phyloP scores from a whole-genome alignment of 2,888 invertebrate species.

The Epinotia ramella region DNA sequence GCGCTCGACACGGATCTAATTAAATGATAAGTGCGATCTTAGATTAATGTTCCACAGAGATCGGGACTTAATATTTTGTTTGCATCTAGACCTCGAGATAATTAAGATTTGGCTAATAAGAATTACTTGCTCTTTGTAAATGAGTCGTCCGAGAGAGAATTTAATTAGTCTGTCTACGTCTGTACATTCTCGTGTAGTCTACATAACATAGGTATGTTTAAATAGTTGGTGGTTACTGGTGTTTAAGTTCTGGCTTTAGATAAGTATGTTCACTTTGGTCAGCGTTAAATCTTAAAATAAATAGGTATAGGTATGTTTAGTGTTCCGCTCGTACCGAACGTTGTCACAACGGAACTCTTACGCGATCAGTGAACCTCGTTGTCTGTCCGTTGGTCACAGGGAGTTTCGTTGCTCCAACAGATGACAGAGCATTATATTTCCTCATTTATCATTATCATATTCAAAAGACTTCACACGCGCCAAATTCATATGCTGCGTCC shows the following conservation, averaged over 20 bases:
- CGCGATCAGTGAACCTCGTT: no score
- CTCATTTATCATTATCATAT: no score
- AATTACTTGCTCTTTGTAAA: conserved; percentile 41
- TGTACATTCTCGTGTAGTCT: conserved; percentile 23
- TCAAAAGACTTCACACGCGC: no score
- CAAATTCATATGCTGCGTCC: no score
- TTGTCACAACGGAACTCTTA: not conserved
- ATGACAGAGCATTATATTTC: no score
- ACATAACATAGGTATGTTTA: not conserved
- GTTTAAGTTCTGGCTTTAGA: not conserved
- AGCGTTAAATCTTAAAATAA: not conserved
- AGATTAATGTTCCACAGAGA: conserved; percentile 79
- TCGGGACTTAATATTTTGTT: conserved; percentile 65
- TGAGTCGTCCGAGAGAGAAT: conserved; percentile 12
- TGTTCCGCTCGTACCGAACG: not conserved
- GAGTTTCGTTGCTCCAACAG: no score
- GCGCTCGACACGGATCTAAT: conserved; percentile 81
- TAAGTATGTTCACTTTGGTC: not conserved
- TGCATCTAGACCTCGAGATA: conserved; percentile 54
- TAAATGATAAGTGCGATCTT: conserved; percentile 83
- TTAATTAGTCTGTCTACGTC: conserved; percentile 28
- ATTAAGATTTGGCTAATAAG: conserved; percentile 49
- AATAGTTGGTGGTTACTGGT: not conserved
- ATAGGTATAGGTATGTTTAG: not conserved
- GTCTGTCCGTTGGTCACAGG: no score